These are phyloP conservation scores for Laothoe populi DNA, from an alignment of 2,888 invertebrate species.

Conservation along the genomic window DNA sequence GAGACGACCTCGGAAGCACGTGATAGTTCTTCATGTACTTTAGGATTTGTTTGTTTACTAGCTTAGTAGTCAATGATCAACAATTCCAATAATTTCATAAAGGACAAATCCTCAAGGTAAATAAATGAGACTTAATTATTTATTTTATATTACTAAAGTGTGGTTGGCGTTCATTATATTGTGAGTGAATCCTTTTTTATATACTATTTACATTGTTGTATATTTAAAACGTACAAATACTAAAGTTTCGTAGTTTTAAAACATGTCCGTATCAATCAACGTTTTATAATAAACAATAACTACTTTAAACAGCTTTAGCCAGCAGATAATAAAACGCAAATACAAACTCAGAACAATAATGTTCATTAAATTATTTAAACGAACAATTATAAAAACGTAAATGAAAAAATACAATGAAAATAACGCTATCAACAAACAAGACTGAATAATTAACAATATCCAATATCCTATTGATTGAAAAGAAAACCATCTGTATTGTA, in stretches of 20 bases:
- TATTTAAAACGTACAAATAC: too few species aligned
- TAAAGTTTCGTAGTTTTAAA: background rate
- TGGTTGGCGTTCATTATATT: too few species aligned
- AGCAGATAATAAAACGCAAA: background rate
- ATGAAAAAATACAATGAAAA: background rate
- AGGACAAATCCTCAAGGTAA: too few species aligned
- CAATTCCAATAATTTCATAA: too few species aligned
- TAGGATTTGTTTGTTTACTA: background rate
- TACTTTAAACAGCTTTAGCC: background rate
- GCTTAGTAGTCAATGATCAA: too few species aligned
- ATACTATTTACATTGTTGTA: too few species aligned
- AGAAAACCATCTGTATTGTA: constrained; percentile 31
- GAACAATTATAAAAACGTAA: background rate
- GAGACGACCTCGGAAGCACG: background rate
- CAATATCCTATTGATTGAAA: background rate
- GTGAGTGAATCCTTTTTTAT: too few species aligned
- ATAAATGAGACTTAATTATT: too few species aligned
- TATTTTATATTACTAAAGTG: too few species aligned
- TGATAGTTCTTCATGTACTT: background rate
- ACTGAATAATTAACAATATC: constrained; percentile 4
- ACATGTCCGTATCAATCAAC: background rate
- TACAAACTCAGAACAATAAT: background rate
- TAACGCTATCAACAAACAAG: background rate
- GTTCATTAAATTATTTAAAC: background rate
- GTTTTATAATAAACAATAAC: background rate